phyloP scores from a whole-genome alignment of 2,113 vertebrate species.

The Gobio gobio region DNA sequence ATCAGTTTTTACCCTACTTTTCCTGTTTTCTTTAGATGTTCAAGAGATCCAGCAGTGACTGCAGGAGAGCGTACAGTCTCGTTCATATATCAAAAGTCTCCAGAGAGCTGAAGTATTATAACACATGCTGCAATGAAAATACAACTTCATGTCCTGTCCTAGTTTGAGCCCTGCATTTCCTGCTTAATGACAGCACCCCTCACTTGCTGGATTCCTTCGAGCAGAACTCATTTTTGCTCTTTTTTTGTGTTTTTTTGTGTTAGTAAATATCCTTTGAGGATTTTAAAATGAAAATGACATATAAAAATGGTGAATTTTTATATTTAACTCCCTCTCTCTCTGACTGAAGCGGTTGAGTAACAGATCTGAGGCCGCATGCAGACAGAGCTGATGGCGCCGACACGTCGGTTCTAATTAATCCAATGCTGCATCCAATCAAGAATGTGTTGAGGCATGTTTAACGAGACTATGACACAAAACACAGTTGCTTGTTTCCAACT shows the following conservation, averaged over 20 bases:
- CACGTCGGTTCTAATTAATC: conserved; percentile 83
- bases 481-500: conserved; percentile 78
- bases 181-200: conserved; percentile 51
- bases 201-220: background rate
- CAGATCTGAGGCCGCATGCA: conserved; percentile 32
- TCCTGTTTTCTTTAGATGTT: conserved; percentile 11
- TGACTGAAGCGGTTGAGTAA: conserved; percentile 34
- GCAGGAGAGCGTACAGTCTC: background rate
- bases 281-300: conserved; percentile 1
- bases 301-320: background rate
- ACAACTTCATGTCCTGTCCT: conserved; percentile 34
- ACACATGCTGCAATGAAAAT: conserved; percentile 53
- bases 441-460: conserved; percentile 72
- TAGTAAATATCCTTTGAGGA: background rate
- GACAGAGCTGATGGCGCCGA: conserved; percentile 48
- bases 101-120: conserved; percentile 45
- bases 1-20: background rate
- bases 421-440: conserved; percentile 72
- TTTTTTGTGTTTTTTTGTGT: background rate
- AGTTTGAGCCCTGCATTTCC: conserved; percentile 30
- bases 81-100: conserved; percentile 11
- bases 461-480: conserved; percentile 78
- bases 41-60: conserved; percentile 1
- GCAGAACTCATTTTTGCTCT: background rate
- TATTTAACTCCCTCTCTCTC: conserved; percentile 10